Base-by-base conservation (phyloP, 2,888 invertebrate species). In the Pelosia muscerda region DNA sequence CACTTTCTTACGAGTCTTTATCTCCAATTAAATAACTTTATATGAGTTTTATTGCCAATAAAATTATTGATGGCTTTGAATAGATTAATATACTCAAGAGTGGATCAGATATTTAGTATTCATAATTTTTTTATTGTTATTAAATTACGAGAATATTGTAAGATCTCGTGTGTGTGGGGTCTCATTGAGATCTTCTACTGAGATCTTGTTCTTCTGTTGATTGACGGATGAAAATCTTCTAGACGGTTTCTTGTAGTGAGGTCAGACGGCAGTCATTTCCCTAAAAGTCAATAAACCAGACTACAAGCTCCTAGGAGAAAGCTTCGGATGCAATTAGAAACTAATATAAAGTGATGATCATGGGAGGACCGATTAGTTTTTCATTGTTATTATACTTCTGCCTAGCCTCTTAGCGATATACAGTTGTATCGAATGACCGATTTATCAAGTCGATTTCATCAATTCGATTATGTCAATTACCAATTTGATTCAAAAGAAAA, bases 401-500 rank as follows among this genome's bases (percentile, higher is more conserved):
- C n/a, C 13, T 13, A 55, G 22, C 54, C 54, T 22, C 25, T 49
- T 8, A 49, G 49, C n/a, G n/a, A 28, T 57, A 23, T 28, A 26
- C 1, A 19, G 19, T 57, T 25, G 25, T 57, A 26, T 57, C 26
- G 19, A 19, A 23, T 60, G 42, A 60, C 26, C 23, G 42, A 38
- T 15, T 42, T n/a, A 25, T 5, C 25, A 22, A 42, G 19, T 49
- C 49, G 31, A 19, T 28, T 31, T 19, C 58, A 13, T 22, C 31
- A 58, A 28, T 59, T 19, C 38, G 23, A 59, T n/a, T 9, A 23
- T 31, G 34, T 56, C 63, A 63, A 19, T n/a, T 38, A 56, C 31
- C 65, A 65, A 65, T 65, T 65, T 53, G 34, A 54, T 49, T 59
- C 13, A 59, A 53, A 31, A 57, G 57, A 61, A 69, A 65, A 62